These are phyloP conservation scores for Protaetia brevitarsis DNA, from an alignment of 1,140 invertebrate genomes.

Conservation along the genomic window DNA sequence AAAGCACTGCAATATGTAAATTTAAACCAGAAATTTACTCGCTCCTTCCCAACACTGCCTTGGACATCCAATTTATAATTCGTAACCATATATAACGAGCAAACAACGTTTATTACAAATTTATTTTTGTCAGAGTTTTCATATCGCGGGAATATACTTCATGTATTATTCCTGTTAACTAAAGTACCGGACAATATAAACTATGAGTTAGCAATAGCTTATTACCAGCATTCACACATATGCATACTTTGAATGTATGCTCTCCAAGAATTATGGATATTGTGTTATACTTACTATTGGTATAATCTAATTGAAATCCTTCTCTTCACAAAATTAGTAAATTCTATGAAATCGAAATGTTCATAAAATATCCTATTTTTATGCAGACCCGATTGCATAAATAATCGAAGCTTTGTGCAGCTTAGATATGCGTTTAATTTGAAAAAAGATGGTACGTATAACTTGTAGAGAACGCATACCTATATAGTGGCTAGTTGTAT, in stretches of 20 bases:
- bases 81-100: neutral
- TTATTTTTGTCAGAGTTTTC: neutral
- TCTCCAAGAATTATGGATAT: conserved; percentile 5
- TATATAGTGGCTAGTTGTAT: too few relatives aligned
- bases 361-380: neutral
- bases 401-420: too few relatives aligned
- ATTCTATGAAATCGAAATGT: neutral
- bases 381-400: neutral
- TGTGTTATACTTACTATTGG: neutral
- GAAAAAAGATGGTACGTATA: too few relatives aligned
- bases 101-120: neutral
- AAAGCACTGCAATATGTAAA: too few relatives aligned
- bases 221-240: neutral
- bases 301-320: neutral
- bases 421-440: too few relatives aligned
- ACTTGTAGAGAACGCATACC: too few relatives aligned
- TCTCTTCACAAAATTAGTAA: neutral
- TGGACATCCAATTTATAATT: conserved; percentile 3
- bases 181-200: neutral
- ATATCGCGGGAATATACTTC: neutral
- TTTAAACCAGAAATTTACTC: too few relatives aligned
- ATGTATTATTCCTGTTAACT: neutral
- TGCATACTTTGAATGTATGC: neutral
- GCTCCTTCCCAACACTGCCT: neutral
- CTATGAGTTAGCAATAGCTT: neutral